Base-by-base conservation (phyloP, 1,140 invertebrate species). In the Euura lappo region DNA sequence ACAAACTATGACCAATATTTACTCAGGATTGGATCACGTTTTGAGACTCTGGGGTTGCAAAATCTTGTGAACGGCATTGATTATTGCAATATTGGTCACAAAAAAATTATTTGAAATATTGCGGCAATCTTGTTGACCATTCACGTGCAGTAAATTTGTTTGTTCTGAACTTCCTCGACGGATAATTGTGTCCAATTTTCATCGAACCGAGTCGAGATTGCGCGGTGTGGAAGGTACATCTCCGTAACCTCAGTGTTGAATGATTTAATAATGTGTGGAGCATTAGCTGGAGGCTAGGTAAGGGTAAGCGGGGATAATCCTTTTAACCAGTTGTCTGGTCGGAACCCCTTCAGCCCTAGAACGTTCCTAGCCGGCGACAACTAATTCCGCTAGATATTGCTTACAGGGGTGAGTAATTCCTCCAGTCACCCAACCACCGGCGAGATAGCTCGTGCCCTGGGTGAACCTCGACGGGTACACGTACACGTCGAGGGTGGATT, bases 271-370 rank as follows among this genome's bases (percentile, higher is more conserved):
- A 84, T 83, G 77, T 79, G 80, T 70, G 75, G 78, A 77, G 82
- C 82, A 84, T 84, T 83, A 84, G 79, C 75, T 67, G 28, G 28
- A 69, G 76, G 73, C 71, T 75, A 65, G 75, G 76, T 75, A 79
- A 79, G 77, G 28, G 78, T 82, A 81, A 84, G 81, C 80, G 77
- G 77, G 81, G 80, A 84, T 84, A 84, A 84, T 84, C 83, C 83
- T 79, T 84, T 84, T 84, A 84, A 84, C 82, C 80, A 84, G 82
- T 84, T 84, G 83, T 84, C 82, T 84, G 73, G 81, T 11, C 28
- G 51, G 78, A 82, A 82, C 81, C 82, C 83, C 81, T 84, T 83
- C 83, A 84, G 83, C 80, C 80, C 75, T 75, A 75, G 73, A 80
- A 82, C 80, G 66, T 76, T 28, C 28, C 28, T 28, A 28, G 28